Evolutionary conservation across 2,888 invertebrate species (phyloP), one percentile per base, ranked within the genome.

Genomic region (Lycocerus yunnanus): DNA sequence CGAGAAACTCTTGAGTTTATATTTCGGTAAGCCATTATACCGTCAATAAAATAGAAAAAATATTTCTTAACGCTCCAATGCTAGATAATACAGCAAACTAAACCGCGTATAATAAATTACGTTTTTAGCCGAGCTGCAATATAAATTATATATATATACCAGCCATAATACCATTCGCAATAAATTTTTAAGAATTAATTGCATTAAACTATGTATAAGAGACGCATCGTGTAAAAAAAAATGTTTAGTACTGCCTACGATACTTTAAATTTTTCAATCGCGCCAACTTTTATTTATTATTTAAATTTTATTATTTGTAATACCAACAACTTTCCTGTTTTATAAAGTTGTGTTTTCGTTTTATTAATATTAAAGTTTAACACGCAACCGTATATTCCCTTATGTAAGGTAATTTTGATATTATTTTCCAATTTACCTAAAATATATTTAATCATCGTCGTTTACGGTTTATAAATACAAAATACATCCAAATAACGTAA

Each of bases 151-250:
- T 63, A 63, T 63, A 24, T 24, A 63, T 63, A 63, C 20, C 18
- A 63, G 16, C 14, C 61, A 16, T 18, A 63, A 20, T 63, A 63
- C 61, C 20, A 63, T 63, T 63, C 15, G 61, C 20, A 63, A 63
- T 63, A 63, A 63, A 63, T 63, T 63, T 63, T 63, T 20, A 18
- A 63, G 61, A 63, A 63, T 63, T 63, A 18, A 63, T 63, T 63
- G 61, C 20, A 43, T n/a, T n/a, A 43, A 43, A 43, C 43, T 43
- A 27, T n/a, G n/a, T n/a, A n/a, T 11, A 3, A 24, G 24, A 13
- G 27, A 27, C 27, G 27, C 13, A 27, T 3, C 11, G 13, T 11
- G 27, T 13, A 43, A 43, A 43, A 21, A n/a, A n/a, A 43, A 43
- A 43, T 43, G n/a, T 43, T 43, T 43, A n/a, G 8, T 6, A 43